These are phyloP conservation scores for Philaethria dido DNA, from an alignment of 2,888 invertebrate species.

Conservation along the genomic window DNA sequence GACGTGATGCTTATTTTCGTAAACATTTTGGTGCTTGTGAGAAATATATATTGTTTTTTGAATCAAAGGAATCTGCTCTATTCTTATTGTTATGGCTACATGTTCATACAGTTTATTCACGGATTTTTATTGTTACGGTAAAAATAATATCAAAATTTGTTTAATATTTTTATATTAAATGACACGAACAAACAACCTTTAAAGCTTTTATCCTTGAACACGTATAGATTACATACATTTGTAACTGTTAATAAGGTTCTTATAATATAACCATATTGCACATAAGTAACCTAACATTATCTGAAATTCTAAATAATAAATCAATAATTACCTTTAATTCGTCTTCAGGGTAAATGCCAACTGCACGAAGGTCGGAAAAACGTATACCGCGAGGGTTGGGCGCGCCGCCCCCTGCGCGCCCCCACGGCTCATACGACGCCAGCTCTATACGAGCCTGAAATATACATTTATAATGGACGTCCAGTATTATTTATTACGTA, in stretches of 20 bases:
- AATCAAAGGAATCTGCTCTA: neutral
- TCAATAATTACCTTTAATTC: slow-evolving; percentile 64
- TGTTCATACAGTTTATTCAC: too few species aligned
- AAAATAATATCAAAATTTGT: neutral
- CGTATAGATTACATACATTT: too few species aligned
- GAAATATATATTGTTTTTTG: neutral
- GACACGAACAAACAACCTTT: neutral
- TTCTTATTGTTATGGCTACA: too few species aligned
- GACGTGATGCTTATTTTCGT: slow-evolving; percentile 27
- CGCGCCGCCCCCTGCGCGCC: slow-evolving; percentile 89
- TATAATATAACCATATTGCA: neutral
- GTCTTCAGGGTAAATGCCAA: slow-evolving; percentile 87
- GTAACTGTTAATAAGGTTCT: too few species aligned
- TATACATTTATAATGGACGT: neutral
- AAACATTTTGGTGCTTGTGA: neutral
- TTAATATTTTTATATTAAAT: neutral
- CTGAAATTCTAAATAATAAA: neutral
- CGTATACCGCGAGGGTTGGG: slow-evolving; percentile 86
- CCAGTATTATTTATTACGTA: neutral
- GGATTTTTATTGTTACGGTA: neutral
- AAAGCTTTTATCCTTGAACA: neutral
- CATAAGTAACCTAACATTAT: neutral
- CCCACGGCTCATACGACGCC: slow-evolving; percentile 91
- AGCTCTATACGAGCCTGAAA: slow-evolving; percentile 86
- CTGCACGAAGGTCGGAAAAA: slow-evolving; percentile 86